These are phyloP conservation scores for Macaria notata DNA, from an alignment of 2,888 invertebrate genomes.

Conservation along the genomic window DNA sequence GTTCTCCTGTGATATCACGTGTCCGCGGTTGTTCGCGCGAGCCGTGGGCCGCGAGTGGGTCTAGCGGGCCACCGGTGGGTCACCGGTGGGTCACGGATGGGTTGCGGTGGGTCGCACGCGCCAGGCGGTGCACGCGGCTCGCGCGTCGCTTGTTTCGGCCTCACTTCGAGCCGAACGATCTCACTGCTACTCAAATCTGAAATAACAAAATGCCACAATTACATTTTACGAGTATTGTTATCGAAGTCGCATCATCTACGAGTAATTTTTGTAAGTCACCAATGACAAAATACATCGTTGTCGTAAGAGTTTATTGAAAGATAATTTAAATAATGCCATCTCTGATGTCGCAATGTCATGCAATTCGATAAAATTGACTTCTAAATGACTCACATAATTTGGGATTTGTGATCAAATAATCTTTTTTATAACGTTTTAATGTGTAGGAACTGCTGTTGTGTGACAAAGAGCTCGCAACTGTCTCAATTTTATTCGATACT, in stretches of 20 bases:
- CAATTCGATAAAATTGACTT: slow-evolving; percentile 4
- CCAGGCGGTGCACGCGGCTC: slow-evolving; percentile 23
- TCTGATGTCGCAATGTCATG: slow-evolving; percentile 10
- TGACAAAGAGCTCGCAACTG: no score
- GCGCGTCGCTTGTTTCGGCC: slow-evolving; percentile 32
- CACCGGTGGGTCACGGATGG: slow-evolving; percentile 45
- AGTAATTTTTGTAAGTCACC: slow-evolving; percentile 12
- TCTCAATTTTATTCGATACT: no score
- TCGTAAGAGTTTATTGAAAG: slow-evolving; percentile 12
- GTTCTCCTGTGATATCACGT: slow-evolving; percentile 75
- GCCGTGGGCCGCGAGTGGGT: slow-evolving; percentile 33
- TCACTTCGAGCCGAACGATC: slow-evolving; percentile 52
- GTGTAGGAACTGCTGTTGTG: no score
- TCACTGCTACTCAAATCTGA: slow-evolving; percentile 73
- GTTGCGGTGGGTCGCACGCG: slow-evolving; percentile 30
- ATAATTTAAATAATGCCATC: slow-evolving; percentile 10
- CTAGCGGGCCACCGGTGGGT: neutral
- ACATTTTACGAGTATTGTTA: slow-evolving; percentile 30
- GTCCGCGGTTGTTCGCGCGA: slow-evolving; percentile 27
- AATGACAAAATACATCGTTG: slow-evolving; percentile 8
- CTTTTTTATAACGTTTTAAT: no score
- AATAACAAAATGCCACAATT: slow-evolving; percentile 41
- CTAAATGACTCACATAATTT: neutral
- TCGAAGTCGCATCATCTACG: slow-evolving; percentile 15
- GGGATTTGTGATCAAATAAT: no score